Base-by-base conservation (phyloP, 2,113 vertebrate genomes). In the Gobio gobio region DNA sequence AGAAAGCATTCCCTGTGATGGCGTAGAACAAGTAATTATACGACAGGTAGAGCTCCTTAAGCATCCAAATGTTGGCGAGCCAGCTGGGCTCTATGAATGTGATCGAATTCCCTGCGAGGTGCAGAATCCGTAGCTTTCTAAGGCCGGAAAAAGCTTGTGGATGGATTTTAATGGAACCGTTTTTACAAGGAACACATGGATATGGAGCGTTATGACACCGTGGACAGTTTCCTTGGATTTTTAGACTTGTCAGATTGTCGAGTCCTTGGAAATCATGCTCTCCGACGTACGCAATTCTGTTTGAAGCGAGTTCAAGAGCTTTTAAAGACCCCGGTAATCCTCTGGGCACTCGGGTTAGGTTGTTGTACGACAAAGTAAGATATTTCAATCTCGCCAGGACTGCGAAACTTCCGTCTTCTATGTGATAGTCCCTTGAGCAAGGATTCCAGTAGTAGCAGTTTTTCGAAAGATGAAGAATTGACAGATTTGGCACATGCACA, bases 141-240 rank as follows among this genome's bases (percentile, higher is more conserved):
- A 95, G 90, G 8, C 3, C 45, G 14, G 90, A 0, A 86, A 95
- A 95, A 61, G 93, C 91, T 56, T 88, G 13, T 5, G 87, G 22
- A 85, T 95, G 83, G 78, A 95, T 95, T 36, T 54, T 1, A 81
- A 95, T 85, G n/a, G 88, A 91, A 6, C 0, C 0, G 0, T 94
- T 94, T 82, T 79, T 33, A 24, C 93, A 94, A 3, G 90, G 43
- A 22, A 93, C 85, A 87, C 94, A 94, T 1, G 91, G 91, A 85
- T 83, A 94, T 7, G 88, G 91, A 36, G 93, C 90, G 20, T 88
- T 93, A 74, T 79, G 63, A 87, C 94, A 97, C 85, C 95, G 93
- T 0, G 95, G 95, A 79, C 95, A 97, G 86, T 96, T 97, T 6
- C 95, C 94, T 29, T 93, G 61, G 82, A 95, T 82, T 77, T 91